Evolutionary conservation across 2,888 invertebrate genomes (phyloP), one percentile per base, ranked within the genome.

Genomic region (Epiblema foenella): DNA sequence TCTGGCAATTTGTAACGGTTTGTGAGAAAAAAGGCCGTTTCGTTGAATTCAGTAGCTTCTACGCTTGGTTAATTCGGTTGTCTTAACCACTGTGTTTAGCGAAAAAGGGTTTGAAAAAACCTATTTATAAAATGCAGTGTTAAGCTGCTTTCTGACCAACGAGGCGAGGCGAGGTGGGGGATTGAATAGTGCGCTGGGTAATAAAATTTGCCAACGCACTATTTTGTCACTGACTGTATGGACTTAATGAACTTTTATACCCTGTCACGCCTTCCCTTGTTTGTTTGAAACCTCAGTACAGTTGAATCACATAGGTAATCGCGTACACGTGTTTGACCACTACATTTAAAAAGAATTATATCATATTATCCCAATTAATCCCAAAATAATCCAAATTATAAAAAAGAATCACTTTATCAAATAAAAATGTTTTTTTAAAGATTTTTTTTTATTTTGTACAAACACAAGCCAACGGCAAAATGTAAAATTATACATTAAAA

Each of bases 1-100:
- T 91, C 87, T 93, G 92, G 88, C 85, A 82, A 88, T 87, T 88
- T 79, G 85, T 88, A 89, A 92, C 91, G 90, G 89, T 85, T 83
- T 81, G 76, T 79, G 78, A 85, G 83, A 88, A 91, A 90, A 91
- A 88, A 86, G 79, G 78, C 77, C 51, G 85, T 83, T 83, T 82
- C 83, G 83, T 85, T 85, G 79, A 90, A 92, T 90, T 87, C 93
- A 88, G 93, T 92, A 93, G 93, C 93, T 82, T 87, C 81, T 79
- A 88, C 89, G 88, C 83, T 78, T 85, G 82, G 74, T 84, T 85
- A 76, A 72, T 84, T 81, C 81, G 77, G 81, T 82, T 85, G 83
- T 83, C 76, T 79, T 78, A 65, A 76, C 75, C 77, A 77, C 81
- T 77, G 78, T 78, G 75, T 79, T 79, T 68, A 71, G 67, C 67